Evolutionary conservation across 2,888 invertebrate genomes (phyloP).

Genomic region (Gisinianus flammeolus): DNA sequence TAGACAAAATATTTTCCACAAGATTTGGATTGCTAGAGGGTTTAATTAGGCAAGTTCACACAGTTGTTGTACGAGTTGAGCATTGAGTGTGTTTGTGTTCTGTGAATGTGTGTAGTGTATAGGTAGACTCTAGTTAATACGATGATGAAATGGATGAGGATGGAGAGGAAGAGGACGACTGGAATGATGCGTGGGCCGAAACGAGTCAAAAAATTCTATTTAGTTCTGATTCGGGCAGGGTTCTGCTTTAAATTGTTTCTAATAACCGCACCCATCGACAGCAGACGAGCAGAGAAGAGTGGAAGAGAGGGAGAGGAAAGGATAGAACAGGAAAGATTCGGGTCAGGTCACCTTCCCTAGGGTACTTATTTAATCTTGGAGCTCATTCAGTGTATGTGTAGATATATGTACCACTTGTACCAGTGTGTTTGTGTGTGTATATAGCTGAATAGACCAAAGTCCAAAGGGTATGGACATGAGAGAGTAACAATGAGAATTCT

Average conservation of each 20-base stretch:
- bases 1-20: too few relatives aligned
- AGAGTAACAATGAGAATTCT: too few relatives aligned
- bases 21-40: too few relatives aligned
- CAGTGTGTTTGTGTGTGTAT: neutral
- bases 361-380: conserved; percentile 20
- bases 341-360: conserved; percentile 41
- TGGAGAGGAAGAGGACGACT: neutral
- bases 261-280: conserved; percentile 33
- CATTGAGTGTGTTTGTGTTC: too few relatives aligned
- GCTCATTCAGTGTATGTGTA: neutral
- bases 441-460: too few relatives aligned
- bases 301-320: neutral
- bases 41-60: too few relatives aligned
- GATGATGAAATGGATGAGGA: too few relatives aligned
- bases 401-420: neutral
- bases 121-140: too few relatives aligned
- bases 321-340: conserved; percentile 17
- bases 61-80: too few relatives aligned
- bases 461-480: too few relatives aligned
- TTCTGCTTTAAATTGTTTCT: conserved; percentile 35
- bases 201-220: conserved; percentile 10
- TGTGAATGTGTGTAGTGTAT: too few relatives aligned
- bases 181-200: neutral
- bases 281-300: neutral
- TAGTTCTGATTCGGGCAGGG: conserved; percentile 24